phyloP scores from a whole-genome alignment of 2,113 vertebrate genomes.

The Aspidoscelis tigris region DNA sequence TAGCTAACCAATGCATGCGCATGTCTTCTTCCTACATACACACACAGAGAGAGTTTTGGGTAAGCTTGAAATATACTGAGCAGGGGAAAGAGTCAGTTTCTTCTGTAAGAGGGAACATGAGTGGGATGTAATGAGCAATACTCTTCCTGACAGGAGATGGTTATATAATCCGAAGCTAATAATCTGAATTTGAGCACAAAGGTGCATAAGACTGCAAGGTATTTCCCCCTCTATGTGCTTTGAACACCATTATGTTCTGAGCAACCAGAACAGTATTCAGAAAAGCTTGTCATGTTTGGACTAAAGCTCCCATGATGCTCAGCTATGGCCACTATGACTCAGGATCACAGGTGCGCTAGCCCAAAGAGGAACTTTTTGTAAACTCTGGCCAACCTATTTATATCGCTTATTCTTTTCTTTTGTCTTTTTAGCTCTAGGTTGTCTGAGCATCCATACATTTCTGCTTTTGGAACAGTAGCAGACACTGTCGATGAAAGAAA shows the following conservation, averaged over 20 bases:
- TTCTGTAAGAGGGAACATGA: conserved; percentile 2
- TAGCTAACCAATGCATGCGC: too few species aligned
- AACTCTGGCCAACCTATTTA: too few species aligned
- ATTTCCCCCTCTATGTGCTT: not conserved
- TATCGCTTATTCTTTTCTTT: conserved; percentile 12
- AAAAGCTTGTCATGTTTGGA: too few species aligned
- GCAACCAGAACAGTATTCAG: too few species aligned
- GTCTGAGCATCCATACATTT: conserved; percentile 17
- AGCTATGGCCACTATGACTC: too few species aligned
- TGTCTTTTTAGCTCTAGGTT: conserved; percentile 14
- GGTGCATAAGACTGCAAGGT: not conserved
- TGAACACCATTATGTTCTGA: too few species aligned
- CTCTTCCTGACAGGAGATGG: not conserved
- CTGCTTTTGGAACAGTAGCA: not conserved
- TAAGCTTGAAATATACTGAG: not conserved
- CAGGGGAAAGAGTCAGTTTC: not conserved
- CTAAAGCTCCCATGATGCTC: too few species aligned
- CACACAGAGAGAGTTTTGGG: too few species aligned
- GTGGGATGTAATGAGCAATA: conserved; percentile 1
- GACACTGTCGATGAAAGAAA: conserved; percentile 32
- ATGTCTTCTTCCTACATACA: too few species aligned
- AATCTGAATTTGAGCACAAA: not conserved
- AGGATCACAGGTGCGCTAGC: too few species aligned
- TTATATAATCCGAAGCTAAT: not conserved
- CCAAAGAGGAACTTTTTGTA: too few species aligned